Evolutionary conservation across 2,113 vertebrate species (phyloP), one percentile per base, ranked within the genome.

Genomic region (Perccottus glenii): DNA sequence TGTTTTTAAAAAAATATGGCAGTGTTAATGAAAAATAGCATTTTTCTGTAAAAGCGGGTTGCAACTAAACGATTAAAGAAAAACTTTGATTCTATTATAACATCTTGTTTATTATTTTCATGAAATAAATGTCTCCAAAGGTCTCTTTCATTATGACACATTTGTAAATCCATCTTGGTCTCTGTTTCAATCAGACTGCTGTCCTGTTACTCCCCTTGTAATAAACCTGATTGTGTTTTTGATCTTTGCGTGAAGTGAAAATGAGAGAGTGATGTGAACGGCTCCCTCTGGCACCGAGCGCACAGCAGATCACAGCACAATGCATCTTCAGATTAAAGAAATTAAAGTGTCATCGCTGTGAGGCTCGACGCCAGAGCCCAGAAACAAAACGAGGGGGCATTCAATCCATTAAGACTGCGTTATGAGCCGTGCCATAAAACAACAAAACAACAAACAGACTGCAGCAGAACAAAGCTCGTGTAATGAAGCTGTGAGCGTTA

Each of bases 301-400:
- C 68, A 67, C 56, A 76, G 58, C 4, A 60, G 80, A 86, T 88
- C 70, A 73, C 77, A 77, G 68, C 33, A 73, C 77, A 58, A 63
- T 45, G 71, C 63, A 32, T 76, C 78, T 73, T 50, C 43, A 75
- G 67, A 84, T 75, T 61, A 78, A 73, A 75, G 69, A 72, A 80
- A 82, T 81, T 81, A 84, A 82, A 78, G 9, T 62, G 78, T 73
- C 76, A 59, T 48, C 66, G 83, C 81, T 57, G 5, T 1, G 73
- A 67, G 63, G 27, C 6, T 9, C 52, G 11, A 43, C 19, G 0
- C 60, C 48, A 78, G 38, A 49, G 60, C 60, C 2, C 9, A 56
- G 1, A 16, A 69, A 77, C 51, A 85, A 68, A 78, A 35, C 11
- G 2, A 67, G 51, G 51, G 40, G 66, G 64, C 64, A 6, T 62